Conservation (phyloP, 2,797 vertebrate species). For the Halcyon chelicuti region DNA sequence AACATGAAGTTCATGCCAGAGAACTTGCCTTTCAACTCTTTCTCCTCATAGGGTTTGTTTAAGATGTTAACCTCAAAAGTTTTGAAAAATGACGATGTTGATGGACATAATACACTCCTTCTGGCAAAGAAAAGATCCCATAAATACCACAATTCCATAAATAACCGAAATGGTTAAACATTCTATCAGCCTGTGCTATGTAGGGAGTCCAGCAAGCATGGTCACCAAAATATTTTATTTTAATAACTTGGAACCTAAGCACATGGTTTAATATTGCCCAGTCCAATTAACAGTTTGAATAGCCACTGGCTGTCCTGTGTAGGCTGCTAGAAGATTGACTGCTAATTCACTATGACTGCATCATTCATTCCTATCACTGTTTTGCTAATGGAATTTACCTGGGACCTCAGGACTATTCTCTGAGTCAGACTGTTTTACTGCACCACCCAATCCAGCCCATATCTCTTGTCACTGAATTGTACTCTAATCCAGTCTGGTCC, state of each 20-base stretch:
- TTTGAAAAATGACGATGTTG: neutral
- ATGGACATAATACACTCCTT: neutral
- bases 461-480: neutral
- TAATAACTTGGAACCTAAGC: neutral
- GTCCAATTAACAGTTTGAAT: neutral
- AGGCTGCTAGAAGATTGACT: neutral
- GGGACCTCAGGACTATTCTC: neutral
- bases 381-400: accelerated
- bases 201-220: neutral
- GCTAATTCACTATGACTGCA: accelerated
- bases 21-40: neutral
- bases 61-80: neutral
- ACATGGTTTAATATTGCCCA: neutral
- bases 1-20: neutral
- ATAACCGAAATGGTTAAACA: neutral
- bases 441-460: neutral
- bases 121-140: neutral
- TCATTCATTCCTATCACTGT: neutral
- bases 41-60: neutral
- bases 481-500: neutral
- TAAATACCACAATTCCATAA: neutral
- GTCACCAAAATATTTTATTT: neutral
- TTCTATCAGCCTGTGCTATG: neutral
- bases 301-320: neutral
- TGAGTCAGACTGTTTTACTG: neutral